phyloP scores from a whole-genome alignment of 1,140 invertebrate genomes.

The Acyrthosiphon pisum region DNA sequence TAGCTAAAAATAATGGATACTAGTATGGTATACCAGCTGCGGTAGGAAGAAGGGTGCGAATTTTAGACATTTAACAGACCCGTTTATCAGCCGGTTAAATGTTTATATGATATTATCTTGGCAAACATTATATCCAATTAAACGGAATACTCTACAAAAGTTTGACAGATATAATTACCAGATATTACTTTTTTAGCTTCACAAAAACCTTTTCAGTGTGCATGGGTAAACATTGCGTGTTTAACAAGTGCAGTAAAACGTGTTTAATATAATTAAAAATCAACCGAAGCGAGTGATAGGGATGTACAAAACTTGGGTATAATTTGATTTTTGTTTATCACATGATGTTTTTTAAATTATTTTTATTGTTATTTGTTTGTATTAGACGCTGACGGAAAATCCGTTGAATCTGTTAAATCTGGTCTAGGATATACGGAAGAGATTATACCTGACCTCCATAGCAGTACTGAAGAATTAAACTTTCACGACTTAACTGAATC shows the following conservation, averaged over 20 bases:
- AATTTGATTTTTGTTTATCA: not conserved
- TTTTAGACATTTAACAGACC: slow-evolving; percentile 18
- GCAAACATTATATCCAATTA: slow-evolving; percentile 39
- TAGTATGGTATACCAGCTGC: not conserved
- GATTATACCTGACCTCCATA: slow-evolving; percentile 79
- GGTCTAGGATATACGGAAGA: slow-evolving; percentile 62
- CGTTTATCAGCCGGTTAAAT: slow-evolving; percentile 29
- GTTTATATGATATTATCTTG: slow-evolving; percentile 30
- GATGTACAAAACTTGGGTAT: not conserved
- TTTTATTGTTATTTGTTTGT: not conserved
- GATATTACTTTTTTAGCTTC: slow-evolving; percentile 20
- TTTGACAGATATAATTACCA: slow-evolving; percentile 24
- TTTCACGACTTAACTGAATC: slow-evolving; percentile 74
- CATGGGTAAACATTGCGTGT: not conserved
- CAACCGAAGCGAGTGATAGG: not conserved
- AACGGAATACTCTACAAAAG: not conserved
- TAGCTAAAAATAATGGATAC: slow-evolving; percentile 40
- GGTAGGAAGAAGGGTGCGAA: not conserved
- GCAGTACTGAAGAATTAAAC: slow-evolving; percentile 84
- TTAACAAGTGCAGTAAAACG: not conserved
- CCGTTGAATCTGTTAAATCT: slow-evolving; percentile 59
- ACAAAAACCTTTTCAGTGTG: not conserved
- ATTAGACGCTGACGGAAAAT: slow-evolving; percentile 58
- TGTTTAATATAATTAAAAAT: slow-evolving; percentile 9
- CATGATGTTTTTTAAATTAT: too few species aligned